A percentile compares a stretch with the other conserved stretches of the same genome.
phyloP scores from a whole-genome alignment of 2,888 invertebrate genomes.

The Nymphalis c-album region DNA sequence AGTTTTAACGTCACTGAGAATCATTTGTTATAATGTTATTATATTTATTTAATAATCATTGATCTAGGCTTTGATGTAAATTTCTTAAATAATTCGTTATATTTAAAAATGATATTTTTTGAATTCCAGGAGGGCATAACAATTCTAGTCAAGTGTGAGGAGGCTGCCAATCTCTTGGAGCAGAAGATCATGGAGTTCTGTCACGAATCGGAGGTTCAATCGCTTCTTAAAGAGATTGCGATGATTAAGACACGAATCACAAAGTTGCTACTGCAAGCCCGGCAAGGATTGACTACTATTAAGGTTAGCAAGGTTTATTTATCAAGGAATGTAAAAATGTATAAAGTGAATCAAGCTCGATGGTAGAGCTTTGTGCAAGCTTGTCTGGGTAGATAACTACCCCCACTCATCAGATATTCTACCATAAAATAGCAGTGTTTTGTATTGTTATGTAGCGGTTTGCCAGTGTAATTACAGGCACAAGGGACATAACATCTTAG shows the following conservation, averaged over 20 bases:
- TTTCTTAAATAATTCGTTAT: neutral
- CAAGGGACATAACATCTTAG: too few relatives aligned
- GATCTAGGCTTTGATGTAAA: too few relatives aligned
- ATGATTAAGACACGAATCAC: slow-evolving; percentile 84
- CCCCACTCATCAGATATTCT: too few relatives aligned
- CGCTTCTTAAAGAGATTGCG: slow-evolving; percentile 79
- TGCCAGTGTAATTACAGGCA: too few relatives aligned
- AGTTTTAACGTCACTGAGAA: too few relatives aligned
- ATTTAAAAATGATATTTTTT: neutral
- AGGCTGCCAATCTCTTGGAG: slow-evolving; percentile 84
- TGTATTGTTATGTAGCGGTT: too few relatives aligned
- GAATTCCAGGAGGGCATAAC: slow-evolving; percentile 84
- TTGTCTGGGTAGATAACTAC: too few relatives aligned
- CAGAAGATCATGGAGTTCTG: slow-evolving; percentile 83
- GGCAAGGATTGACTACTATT: slow-evolving; percentile 83
- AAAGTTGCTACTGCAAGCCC: slow-evolving; percentile 85
- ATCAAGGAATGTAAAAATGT: slow-evolving; percentile 3
- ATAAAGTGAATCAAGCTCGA: neutral
- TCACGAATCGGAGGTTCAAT: slow-evolving; percentile 84
- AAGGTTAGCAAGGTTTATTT: slow-evolving; percentile 72
- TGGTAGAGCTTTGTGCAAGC: too few relatives aligned
- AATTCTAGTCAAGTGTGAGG: slow-evolving; percentile 86
- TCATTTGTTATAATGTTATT: too few relatives aligned
- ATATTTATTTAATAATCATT: too few relatives aligned
- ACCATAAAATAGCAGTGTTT: too few relatives aligned